Conservation (phyloP, 2,113 vertebrate genomes). For the Lontra canadensis region DNA sequence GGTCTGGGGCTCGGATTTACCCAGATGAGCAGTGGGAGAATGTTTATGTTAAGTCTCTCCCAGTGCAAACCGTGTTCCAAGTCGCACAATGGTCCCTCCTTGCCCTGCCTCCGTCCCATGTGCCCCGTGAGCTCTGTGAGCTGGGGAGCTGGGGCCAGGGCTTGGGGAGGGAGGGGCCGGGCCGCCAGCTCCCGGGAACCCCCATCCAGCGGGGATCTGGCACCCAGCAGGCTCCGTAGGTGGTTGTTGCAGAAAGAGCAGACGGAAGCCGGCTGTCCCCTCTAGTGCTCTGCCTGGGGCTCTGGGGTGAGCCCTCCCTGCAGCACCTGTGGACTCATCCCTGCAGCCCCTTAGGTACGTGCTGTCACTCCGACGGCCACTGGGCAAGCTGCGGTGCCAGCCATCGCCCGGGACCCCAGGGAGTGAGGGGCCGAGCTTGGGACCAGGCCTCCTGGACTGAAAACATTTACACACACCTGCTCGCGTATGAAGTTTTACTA, state of each 20-base stretch:
- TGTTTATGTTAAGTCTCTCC: slow-evolving; percentile 14
- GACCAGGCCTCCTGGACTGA: not conserved
- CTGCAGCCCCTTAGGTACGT: not conserved
- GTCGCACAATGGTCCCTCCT: not conserved
- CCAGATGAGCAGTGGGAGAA: slow-evolving; percentile 1
- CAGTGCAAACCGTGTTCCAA: not conserved
- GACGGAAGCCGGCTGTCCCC: not conserved
- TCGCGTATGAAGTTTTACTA: not conserved
- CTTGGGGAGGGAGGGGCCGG: not conserved
- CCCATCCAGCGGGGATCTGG: not conserved
- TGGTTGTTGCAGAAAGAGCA: not conserved
- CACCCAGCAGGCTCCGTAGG: rapidly evolving
- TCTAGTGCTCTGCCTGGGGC: not conserved
- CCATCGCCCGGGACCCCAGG: not conserved
- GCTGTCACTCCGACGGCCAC: not conserved
- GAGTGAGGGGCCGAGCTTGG: not conserved
- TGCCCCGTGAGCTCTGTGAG: not conserved
- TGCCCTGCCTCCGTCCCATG: not conserved
- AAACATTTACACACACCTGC: not conserved
- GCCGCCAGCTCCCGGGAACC: not conserved
- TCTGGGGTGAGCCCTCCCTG: not conserved
- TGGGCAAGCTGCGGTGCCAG: not conserved
- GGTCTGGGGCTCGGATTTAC: not conserved
- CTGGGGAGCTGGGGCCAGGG: not conserved
- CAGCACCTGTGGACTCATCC: not conserved